Base-by-base conservation (phyloP, 1,140 invertebrate genomes). In the Zelostemma sp. region DNA sequence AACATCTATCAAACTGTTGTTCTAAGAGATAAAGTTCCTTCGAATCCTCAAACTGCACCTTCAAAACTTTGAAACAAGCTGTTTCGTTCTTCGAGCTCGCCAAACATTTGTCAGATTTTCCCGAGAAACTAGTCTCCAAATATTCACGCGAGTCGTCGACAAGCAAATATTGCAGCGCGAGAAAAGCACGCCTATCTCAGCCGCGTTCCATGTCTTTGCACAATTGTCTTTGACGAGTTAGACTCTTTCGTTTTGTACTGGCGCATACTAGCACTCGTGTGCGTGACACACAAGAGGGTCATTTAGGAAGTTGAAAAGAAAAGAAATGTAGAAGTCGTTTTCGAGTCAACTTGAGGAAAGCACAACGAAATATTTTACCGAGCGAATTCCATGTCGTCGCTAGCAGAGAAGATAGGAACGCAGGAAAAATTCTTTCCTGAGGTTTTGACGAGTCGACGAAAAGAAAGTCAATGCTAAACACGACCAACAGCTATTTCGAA, bases 261-360 rank as follows among this genome's bases (percentile, higher is more conserved):
- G 43, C 57, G 61, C 62, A 65, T 65, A 65, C 57, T 45, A 65
- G 65, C 62, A 57, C 57, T 14, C 43, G 45, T 31, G 41, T 46
- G 47, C 18, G 47, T 45, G 47, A 46, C 57, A 58, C 50, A 68
- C 60, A 69, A 70, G 58, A 57, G 62, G 61, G 57, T 70, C 62
- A 70, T 70, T 70, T 70, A 65, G 43, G 58, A 71, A 66, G 53
- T 65, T 66, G 54, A 70, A 70, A 70, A 70, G 61, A 65, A 70
- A 65, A 54, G 57, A 1, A 19, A 47, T 64, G 64, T 57, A 60
- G 51, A 51, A 60, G 60, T 69, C 63, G 56, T 15, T 43, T 1
- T 38, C 9, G 2, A 38, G 3, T 38, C 61, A 46, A 60, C 35
- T 64, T 15, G 41, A 68, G 46, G 59, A 68, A 63, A 68, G 58